These are phyloP conservation scores for Tetragonisca angustula DNA, from an alignment of 2,888 invertebrate genomes.

Conservation along the genomic window DNA sequence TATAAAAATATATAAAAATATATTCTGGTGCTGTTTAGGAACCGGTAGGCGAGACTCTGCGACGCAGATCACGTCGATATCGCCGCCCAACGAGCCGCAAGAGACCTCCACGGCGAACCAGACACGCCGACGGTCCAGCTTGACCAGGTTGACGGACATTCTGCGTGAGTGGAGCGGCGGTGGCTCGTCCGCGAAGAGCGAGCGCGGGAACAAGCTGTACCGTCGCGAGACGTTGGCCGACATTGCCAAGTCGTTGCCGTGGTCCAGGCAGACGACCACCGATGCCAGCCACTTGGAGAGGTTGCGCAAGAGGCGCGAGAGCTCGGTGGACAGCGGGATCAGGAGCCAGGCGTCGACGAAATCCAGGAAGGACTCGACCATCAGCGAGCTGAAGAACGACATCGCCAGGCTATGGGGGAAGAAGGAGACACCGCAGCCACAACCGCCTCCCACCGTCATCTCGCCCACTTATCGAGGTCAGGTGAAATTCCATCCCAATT, in stretches of 20 bases:
- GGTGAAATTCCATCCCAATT: background rate
- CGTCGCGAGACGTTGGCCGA: slow-evolving; percentile 95
- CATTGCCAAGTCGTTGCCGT: slow-evolving; percentile 92
- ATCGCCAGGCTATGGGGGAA: slow-evolving; percentile 88
- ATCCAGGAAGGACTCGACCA: slow-evolving; percentile 90
- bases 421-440: slow-evolving; percentile 76
- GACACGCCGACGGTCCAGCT: slow-evolving; percentile 92
- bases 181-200: slow-evolving; percentile 84
- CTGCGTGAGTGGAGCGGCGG: slow-evolving; percentile 93
- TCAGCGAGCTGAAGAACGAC: slow-evolving; percentile 89
- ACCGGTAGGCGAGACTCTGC: slow-evolving; percentile 93
- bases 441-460: slow-evolving; percentile 79
- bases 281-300: slow-evolving; percentile 84
- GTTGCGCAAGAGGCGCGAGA: slow-evolving; percentile 91
- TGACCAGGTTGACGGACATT: slow-evolving; percentile 95
- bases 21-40: slow-evolving; percentile 64
- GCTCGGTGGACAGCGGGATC: slow-evolving; percentile 94
- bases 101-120: slow-evolving; percentile 89
- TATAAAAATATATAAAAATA: too few species aligned
- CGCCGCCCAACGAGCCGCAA: slow-evolving; percentile 91
- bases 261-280: slow-evolving; percentile 89
- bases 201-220: slow-evolving; percentile 86
- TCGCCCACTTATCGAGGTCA: slow-evolving; percentile 81
- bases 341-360: slow-evolving; percentile 88
- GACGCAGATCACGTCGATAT: slow-evolving; percentile 94